Percentiles rank a stretch among this genome's conserved stretches.
These are phyloP conservation scores for Thomomys bottae DNA, from an alignment of 2,113 vertebrate genomes.

Conservation along the genomic window DNA sequence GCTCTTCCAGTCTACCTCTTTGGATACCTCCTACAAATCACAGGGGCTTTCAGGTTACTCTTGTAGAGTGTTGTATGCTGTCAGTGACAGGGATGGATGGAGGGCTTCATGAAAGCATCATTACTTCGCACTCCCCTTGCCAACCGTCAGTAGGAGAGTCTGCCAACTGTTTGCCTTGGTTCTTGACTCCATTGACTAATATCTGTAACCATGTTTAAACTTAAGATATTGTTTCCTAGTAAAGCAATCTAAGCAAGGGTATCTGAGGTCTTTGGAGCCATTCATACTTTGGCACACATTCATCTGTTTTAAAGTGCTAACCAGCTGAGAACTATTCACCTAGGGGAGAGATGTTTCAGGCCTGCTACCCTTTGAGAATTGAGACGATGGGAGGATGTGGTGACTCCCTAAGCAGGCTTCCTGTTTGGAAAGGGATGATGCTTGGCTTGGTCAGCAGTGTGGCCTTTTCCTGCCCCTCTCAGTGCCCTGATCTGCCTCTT, in stretches of 20 bases:
- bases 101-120: neutral
- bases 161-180: neutral
- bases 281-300: neutral
- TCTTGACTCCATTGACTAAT: neutral
- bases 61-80: too few species aligned
- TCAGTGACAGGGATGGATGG: neutral
- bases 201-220: neutral
- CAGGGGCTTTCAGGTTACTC: neutral
- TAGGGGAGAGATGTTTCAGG: neutral
- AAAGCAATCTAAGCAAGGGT: neutral
- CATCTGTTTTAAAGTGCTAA: neutral
- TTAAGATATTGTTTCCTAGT: neutral
- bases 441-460: too few species aligned
- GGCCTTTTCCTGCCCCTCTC: neutral
- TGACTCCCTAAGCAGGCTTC: neutral
- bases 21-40: neutral
- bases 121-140: neutral
- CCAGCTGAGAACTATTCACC: neutral
- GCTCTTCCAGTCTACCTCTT: neutral
- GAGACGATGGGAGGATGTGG: neutral
- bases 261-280: neutral
- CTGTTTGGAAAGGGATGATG: neutral
- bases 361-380: neutral
- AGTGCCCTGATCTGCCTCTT: neutral
- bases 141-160: neutral